These are phyloP conservation scores for Hyalella azteca DNA, from an alignment of 2,888 invertebrate species.

Conservation along the genomic window DNA sequence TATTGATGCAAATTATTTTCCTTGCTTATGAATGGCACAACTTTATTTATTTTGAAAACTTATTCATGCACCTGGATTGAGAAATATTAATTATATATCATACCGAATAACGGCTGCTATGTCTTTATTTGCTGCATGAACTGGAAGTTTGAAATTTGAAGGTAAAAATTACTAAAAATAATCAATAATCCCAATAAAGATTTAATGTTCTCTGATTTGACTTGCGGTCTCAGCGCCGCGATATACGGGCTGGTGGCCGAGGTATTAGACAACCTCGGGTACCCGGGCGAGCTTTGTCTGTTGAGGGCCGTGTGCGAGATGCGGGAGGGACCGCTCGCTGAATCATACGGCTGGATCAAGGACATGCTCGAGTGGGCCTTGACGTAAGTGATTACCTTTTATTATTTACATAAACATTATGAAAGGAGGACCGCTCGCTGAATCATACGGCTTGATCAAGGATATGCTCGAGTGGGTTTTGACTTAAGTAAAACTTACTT, in stretches of 20 bases:
- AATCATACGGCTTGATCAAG: slow-evolving; percentile 27
- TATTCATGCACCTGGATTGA: too few species aligned
- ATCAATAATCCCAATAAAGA: too few species aligned
- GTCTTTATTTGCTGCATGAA: too few species aligned
- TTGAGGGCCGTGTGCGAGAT: slow-evolving; percentile 28
- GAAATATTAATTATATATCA: too few species aligned
- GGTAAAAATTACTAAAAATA: too few species aligned
- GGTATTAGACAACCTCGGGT: background rate
- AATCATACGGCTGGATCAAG: slow-evolving; percentile 33
- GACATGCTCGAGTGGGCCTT: slow-evolving; percentile 24
- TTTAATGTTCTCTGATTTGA: too few species aligned
- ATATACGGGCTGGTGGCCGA: background rate
- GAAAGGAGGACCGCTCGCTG: background rate
- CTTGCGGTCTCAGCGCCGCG: background rate
- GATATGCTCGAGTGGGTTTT: background rate
- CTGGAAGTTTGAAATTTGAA: too few species aligned
- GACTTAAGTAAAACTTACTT: background rate
- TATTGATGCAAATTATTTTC: too few species aligned
- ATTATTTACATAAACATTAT: background rate
- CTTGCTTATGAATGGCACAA: too few species aligned
- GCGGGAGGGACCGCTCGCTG: background rate
- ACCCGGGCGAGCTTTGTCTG: background rate
- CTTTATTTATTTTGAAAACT: too few species aligned
- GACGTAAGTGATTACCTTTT: background rate
- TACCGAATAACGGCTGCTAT: too few species aligned